A percentile compares a stretch with the other conserved stretches of the same genome.
phyloP scores from a whole-genome alignment of 2,888 invertebrate genomes.

The Drosophila affinis region DNA sequence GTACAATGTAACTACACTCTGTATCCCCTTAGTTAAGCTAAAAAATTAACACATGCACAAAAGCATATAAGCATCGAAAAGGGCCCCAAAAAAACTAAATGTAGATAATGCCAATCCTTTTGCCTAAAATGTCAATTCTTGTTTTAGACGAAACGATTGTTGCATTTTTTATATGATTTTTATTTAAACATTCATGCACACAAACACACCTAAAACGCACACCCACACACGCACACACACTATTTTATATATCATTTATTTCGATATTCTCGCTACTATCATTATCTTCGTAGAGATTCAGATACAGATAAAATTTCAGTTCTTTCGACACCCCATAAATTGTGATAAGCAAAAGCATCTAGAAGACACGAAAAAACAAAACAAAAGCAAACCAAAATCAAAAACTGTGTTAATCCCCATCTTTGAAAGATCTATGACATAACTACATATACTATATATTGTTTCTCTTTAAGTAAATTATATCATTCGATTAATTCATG shows the following conservation, averaged over 20 bases:
- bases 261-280: slow-evolving; percentile 38
- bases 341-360: slow-evolving; percentile 74
- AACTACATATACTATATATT: slow-evolving; percentile 7
- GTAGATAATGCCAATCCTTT: slow-evolving; percentile 82
- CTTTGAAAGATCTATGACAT: slow-evolving; percentile 38
- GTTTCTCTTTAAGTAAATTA: slow-evolving; percentile 29
- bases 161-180: slow-evolving; percentile 71
- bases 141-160: slow-evolving; percentile 82
- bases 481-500: slow-evolving; percentile 14
- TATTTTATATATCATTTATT: slow-evolving; percentile 38
- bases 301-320: slow-evolving; percentile 24
- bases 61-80: slow-evolving; percentile 32
- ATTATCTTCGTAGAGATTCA: slow-evolving; percentile 43
- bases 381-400: slow-evolving; percentile 28
- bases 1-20: slow-evolving; percentile 82
- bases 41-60: slow-evolving; percentile 44
- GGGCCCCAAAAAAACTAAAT: slow-evolving; percentile 52
- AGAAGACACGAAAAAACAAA: slow-evolving; percentile 21
- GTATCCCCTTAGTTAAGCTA: slow-evolving; percentile 81
- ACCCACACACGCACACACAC: slow-evolving; percentile 8
- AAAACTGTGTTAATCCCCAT: slow-evolving; percentile 39
- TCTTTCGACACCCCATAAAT: slow-evolving; percentile 36
- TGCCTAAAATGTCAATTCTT: slow-evolving; percentile 80
- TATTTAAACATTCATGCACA: slow-evolving; percentile 35
- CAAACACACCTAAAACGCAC: no score